These are phyloP conservation scores for Luperina nickerlii DNA, from an alignment of 2,888 invertebrate species.

Conservation along the genomic window DNA sequence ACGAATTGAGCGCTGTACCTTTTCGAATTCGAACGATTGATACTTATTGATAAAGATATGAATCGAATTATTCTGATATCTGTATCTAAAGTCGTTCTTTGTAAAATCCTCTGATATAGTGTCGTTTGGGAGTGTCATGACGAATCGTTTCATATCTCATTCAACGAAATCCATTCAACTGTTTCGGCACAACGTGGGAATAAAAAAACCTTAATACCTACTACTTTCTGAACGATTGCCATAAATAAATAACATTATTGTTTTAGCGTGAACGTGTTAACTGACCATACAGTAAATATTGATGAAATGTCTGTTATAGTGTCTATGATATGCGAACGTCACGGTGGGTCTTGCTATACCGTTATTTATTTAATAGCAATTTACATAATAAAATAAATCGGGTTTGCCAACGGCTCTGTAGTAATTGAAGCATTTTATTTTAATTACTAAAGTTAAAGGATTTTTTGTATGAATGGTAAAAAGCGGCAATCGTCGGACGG, in stretches of 20 bases:
- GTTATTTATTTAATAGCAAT: constrained; percentile 59
- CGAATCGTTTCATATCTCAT: constrained; percentile 65
- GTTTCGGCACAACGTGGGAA: constrained; percentile 62
- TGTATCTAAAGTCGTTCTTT: constrained; percentile 35
- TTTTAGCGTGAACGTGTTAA: constrained; percentile 63
- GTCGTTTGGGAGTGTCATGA: constrained; percentile 53
- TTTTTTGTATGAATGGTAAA: constrained; percentile 60
- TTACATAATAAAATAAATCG: constrained; percentile 52
- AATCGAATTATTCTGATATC: constrained; percentile 42
- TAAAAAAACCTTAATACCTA: constrained; percentile 38
- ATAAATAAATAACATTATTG: constrained; percentile 48
- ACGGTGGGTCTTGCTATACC: constrained; percentile 51
- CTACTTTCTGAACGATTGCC: constrained; percentile 37
- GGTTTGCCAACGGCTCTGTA: constrained; percentile 30
- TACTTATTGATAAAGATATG: constrained; percentile 45
- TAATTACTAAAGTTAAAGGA: constrained; percentile 59
- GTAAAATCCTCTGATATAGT: constrained; percentile 38
- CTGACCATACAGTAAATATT: constrained; percentile 53
- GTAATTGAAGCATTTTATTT: constrained; percentile 61
- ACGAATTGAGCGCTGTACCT: constrained; percentile 18
- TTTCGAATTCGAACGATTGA: constrained; percentile 16
- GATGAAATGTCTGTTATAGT: constrained; percentile 39
- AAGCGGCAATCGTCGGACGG: constrained; percentile 55
- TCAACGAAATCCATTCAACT: constrained; percentile 60
- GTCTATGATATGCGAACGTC: constrained; percentile 36